Conservation (phyloP, 2,888 invertebrate species). For the Ypsolopha sequella region DNA sequence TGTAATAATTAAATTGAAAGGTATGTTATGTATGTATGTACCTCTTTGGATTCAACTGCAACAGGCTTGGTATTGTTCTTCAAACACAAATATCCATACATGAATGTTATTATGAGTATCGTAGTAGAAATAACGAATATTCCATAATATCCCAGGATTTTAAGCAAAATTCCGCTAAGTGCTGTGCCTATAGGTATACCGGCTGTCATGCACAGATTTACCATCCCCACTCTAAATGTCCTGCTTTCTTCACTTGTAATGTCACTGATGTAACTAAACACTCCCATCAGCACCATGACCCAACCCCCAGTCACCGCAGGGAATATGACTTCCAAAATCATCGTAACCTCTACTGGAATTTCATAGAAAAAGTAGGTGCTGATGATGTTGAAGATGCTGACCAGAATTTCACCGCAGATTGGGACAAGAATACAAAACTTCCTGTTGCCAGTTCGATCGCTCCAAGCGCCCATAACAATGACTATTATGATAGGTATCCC, state of each 20-base stretch:
- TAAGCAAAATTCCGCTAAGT: constrained; percentile 61
- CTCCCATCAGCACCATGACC: constrained; percentile 67
- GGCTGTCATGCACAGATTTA: constrained; percentile 70
- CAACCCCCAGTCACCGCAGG: constrained; percentile 67
- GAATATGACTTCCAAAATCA: constrained; percentile 65
- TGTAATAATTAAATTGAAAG: no score
- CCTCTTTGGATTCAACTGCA: constrained; percentile 27
- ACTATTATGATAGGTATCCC: constrained; percentile 66
- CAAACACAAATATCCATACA: constrained; percentile 40
- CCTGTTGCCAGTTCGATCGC: constrained; percentile 68
- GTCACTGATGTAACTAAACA: constrained; percentile 74
- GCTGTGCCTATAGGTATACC: constrained; percentile 70
- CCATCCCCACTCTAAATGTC: constrained; percentile 72
- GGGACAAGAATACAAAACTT: constrained; percentile 70
- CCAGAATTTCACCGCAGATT: constrained; percentile 61
- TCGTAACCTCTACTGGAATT: constrained; percentile 63
- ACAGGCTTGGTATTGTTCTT: constrained; percentile 41
- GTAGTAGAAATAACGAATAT: constrained; percentile 39
- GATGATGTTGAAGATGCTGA: constrained; percentile 54
- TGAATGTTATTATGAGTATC: constrained; percentile 48
- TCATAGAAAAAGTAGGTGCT: constrained; percentile 67
- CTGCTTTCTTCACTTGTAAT: constrained; percentile 64
- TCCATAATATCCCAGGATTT: constrained; percentile 51
- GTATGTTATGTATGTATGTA: no score
- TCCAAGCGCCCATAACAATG: constrained; percentile 73